Conservation (phyloP, 30 jellyfish, hydroid and myxozoan species). For the Aurelia sp. region DNA sequence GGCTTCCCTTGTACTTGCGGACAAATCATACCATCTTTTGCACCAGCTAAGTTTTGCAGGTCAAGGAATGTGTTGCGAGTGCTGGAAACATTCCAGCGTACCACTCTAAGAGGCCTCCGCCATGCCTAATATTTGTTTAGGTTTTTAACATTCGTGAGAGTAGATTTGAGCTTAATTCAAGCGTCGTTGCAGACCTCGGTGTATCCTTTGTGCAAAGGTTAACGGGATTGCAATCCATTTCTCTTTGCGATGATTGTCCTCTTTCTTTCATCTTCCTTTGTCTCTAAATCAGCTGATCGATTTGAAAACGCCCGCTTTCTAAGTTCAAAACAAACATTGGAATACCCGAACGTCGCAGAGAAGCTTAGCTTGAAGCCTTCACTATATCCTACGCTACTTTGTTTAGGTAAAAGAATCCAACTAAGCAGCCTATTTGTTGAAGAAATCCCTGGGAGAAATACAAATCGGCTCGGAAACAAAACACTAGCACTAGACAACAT, state of each 20-base stretch:
- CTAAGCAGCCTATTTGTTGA: background rate
- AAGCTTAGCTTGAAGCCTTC: slow-evolving; percentile 43
- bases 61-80: too few species aligned
- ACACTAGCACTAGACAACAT: background rate
- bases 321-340: slow-evolving; percentile 39
- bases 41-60: too few species aligned
- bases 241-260: slow-evolving; percentile 22
- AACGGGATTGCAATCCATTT: slow-evolving; percentile 36
- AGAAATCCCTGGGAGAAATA: background rate
- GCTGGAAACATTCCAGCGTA: too few species aligned
- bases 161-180: too few species aligned
- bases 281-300: slow-evolving; percentile 58
- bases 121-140: background rate
- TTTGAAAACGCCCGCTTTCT: slow-evolving; percentile 50
- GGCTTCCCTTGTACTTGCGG: too few species aligned
- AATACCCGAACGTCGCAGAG: slow-evolving; percentile 14
- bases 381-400: too few species aligned
- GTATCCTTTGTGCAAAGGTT: slow-evolving; percentile 22
- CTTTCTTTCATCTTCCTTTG: slow-evolving; percentile 7
- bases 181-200: background rate
- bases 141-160: too few species aligned
- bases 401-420: too few species aligned
- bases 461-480: background rate
- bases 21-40: too few species aligned
- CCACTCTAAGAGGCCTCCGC: too few species aligned